Evolutionary conservation across 2,797 vertebrate species (phyloP).

Genomic region (Liparis tanakae): DNA sequence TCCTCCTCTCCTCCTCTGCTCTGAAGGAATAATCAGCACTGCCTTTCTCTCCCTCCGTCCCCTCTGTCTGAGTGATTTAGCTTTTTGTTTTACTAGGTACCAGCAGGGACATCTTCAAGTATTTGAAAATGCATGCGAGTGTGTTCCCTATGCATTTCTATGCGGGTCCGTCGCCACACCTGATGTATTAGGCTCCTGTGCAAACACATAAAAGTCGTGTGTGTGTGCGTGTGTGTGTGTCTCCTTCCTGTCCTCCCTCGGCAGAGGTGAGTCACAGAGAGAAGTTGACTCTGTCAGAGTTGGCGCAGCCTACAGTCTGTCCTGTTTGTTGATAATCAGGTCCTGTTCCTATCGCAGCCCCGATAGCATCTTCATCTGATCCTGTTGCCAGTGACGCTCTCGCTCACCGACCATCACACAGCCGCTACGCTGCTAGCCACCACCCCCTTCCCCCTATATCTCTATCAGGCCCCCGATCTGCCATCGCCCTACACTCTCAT

Average conservation of each 20-base stretch:
- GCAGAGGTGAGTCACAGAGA: conserved; percentile 59
- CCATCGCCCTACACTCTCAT: conserved; percentile 76
- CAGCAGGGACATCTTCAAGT: conserved; percentile 57
- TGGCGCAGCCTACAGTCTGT: conserved; percentile 62
- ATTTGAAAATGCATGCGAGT: conserved; percentile 45
- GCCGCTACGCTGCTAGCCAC: conserved; percentile 44
- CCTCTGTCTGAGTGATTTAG: conserved; percentile 84
- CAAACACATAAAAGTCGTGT: conserved; percentile 56
- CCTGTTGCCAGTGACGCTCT: conserved; percentile 65
- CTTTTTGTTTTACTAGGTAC: conserved; percentile 83
- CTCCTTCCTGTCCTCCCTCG: conserved; percentile 48
- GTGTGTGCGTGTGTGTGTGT: conserved; percentile 38
- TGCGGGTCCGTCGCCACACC: conserved; percentile 34
- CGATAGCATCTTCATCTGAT: conserved; percentile 91
- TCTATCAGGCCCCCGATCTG: conserved; percentile 76
- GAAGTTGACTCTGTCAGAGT: conserved; percentile 66
- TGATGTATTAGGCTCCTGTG: conserved; percentile 44
- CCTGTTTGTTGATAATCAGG: conserved; percentile 76
- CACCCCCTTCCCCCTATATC: conserved; percentile 52
- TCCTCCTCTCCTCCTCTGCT: conserved; percentile 86
- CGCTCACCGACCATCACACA: conserved; percentile 64
- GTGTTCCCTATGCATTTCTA: conserved; percentile 42
- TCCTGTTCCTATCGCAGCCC: conserved; percentile 78
- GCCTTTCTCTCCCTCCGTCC: conserved; percentile 64
- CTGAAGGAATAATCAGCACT: conserved; percentile 88